Evolutionary conservation across 2,113 vertebrate species (phyloP).

Genomic region (Ceyx melanurus): DNA sequence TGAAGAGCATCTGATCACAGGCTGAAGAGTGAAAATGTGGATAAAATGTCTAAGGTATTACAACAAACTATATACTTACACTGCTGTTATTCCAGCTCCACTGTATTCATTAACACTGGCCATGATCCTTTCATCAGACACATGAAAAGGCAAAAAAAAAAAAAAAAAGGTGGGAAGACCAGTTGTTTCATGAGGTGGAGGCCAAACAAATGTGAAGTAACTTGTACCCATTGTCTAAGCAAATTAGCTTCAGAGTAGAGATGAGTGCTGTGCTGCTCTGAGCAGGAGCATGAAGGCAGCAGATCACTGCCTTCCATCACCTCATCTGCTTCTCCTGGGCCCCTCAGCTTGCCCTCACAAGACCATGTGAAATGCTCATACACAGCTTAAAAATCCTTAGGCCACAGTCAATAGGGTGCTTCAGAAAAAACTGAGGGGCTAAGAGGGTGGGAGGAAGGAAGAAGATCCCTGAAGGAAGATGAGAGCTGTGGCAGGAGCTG

Average conservation of each 20-base stretch:
- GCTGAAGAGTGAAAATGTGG: neutral
- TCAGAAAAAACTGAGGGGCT: neutral
- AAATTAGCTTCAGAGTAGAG: neutral
- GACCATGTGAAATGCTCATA: neutral
- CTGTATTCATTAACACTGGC: neutral
- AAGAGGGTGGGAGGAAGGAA: neutral
- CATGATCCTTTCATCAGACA: neutral
- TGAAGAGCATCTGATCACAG: rapidly evolving
- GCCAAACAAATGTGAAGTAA: neutral
- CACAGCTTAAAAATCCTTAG: neutral
- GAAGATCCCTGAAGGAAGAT: neutral
- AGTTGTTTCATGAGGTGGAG: neutral
- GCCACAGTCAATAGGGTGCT: neutral
- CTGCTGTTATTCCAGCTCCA: neutral
- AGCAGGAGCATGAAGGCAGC: neutral
- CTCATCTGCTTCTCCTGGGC: neutral
- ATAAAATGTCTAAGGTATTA: neutral
- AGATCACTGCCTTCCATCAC: neutral
- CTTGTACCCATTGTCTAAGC: neutral
- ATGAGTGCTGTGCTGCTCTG: neutral
- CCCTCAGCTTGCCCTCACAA: neutral
- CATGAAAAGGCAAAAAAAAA: neutral
- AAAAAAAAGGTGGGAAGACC: neutral
- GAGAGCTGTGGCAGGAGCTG: neutral
- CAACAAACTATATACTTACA: neutral